Conservation (phyloP, 1,140 invertebrate genomes). For the Goniozus legneri region DNA sequence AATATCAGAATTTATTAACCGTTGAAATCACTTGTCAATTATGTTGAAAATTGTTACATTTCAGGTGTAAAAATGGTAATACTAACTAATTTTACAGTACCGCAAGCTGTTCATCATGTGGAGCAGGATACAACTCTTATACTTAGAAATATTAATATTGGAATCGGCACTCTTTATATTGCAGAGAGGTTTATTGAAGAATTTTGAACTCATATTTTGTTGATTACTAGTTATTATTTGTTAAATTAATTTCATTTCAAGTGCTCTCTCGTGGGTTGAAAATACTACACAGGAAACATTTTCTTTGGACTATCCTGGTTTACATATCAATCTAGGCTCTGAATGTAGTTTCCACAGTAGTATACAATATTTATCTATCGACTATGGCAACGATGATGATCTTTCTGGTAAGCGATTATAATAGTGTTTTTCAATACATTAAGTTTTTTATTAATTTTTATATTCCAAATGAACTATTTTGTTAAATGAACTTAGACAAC, state of each 20-base stretch:
- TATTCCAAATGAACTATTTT: too few species aligned
- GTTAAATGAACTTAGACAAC: too few species aligned
- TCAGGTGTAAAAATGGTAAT: slow-evolving; percentile 56
- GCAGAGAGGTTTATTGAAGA: slow-evolving; percentile 57
- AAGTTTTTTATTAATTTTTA: background rate
- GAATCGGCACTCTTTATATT: slow-evolving; percentile 62
- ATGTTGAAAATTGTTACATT: too few species aligned
- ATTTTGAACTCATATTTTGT: background rate
- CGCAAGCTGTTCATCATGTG: slow-evolving; percentile 56
- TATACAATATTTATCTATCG: slow-evolving; percentile 68
- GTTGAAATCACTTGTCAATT: too few species aligned
- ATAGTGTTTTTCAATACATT: background rate
- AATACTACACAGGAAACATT: slow-evolving; percentile 62
- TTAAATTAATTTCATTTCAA: slow-evolving; percentile 42
- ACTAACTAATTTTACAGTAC: slow-evolving; percentile 57
- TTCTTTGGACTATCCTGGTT: slow-evolving; percentile 68
- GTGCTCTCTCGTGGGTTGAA: slow-evolving; percentile 65
- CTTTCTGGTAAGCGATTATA: slow-evolving; percentile 47
- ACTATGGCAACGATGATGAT: slow-evolving; percentile 64
- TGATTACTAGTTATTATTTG: background rate
- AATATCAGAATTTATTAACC: too few species aligned
- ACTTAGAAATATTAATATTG: slow-evolving; percentile 55
- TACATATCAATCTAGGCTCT: slow-evolving; percentile 73
- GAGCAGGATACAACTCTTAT: slow-evolving; percentile 56
- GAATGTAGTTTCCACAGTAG: slow-evolving; percentile 64